Base-by-base conservation (phyloP, 2,888 invertebrate species). In the Terebella lapidaria region DNA sequence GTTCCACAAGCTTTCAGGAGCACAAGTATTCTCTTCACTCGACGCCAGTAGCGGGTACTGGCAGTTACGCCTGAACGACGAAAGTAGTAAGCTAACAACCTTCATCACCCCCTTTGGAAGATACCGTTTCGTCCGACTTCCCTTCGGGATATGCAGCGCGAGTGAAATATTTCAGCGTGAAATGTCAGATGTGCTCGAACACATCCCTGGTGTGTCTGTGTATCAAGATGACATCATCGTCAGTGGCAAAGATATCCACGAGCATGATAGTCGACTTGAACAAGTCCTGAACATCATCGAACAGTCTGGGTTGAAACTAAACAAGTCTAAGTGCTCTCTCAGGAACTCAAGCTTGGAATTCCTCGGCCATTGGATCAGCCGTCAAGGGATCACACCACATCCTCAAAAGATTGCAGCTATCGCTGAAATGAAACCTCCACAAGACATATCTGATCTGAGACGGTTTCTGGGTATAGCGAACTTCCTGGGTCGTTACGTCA, bases 381-480 rank as follows among this genome's bases (percentile, higher is more conserved):
- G 25, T 26, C 35, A 62, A 26, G 62, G 64, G n/a, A 24, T 64
- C 26, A 56, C 52, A 59, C 35, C 54, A 27, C 54, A 59, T 24
- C 27, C 30, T 18, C 30, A 46, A 18, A 64, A 64, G 45, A 54
- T 62, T 20, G 29, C 60, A 4, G 68, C 63, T 2, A 62, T 66
- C 2, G 22, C 26, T 22, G 46, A 62, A 10, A 60, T 70, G 58
- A 57, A 57, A 5, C n/a, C 27, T 24, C 65, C 66, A 25, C 26
- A 42, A 24, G 46, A 42, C 20, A 24, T 46, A 18, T 20, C 4
- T 5, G 27, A 56, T 18, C 25, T 56, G 18, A 5, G 56, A 22
- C 20, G 46, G 18, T 18, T 46, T 20, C n/a, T 56, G 18, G 46
- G 56, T 10, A 24, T 46, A 20, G n/a, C 25, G 18, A 42, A 45